Base-by-base conservation (phyloP, 2,797 vertebrate genomes). In the Cyprinella venusta region DNA sequence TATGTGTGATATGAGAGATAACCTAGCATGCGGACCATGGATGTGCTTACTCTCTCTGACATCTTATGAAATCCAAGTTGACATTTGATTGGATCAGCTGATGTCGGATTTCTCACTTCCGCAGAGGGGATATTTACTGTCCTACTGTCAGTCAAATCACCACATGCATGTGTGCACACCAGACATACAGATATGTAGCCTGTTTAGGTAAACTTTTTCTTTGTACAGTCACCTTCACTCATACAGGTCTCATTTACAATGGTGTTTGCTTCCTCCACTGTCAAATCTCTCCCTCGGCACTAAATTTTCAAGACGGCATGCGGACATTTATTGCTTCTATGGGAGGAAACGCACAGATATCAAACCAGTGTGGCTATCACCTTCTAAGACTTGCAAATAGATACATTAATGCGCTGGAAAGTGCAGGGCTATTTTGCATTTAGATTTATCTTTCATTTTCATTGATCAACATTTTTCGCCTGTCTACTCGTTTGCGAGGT, bases 371-470 rank as follows among this genome's bases (percentile, higher is more conserved):
- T 9, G 9, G 40, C 33, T n/a, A 21, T 82, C 26, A n/a, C 56
- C 63, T 74, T 79, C 75, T 61, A 79, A 89, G 91, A 91, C 88
- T 90, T 85, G 86, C 82, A 76, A 89, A 88, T 80, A 91, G 87
- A 92, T 87, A 89, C 81, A 92, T 90, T 87, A 86, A 91, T 90
- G 90, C 86, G 72, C 82, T 84, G 88, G 86, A 89, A 89, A 92
- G 89, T 88, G 86, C 89, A 88, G 87, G 85, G 86, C 76, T 87
- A 91, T 93, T 93, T 93, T 92, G 88, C 91, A 93, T 93, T 91
- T 91, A 92, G 90, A 93, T 92, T 92, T 93, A 91, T 90, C 84
- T 86, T 89, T 92, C 88, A 93, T 94, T 93, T 89, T 92, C 88
- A 93, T 91, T 92, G 91, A 94, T 93, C 90, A 92, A 86, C 87